Evolutionary conservation across 2,113 vertebrate genomes (phyloP).

Genomic region (Andinoacara biseriatus): DNA sequence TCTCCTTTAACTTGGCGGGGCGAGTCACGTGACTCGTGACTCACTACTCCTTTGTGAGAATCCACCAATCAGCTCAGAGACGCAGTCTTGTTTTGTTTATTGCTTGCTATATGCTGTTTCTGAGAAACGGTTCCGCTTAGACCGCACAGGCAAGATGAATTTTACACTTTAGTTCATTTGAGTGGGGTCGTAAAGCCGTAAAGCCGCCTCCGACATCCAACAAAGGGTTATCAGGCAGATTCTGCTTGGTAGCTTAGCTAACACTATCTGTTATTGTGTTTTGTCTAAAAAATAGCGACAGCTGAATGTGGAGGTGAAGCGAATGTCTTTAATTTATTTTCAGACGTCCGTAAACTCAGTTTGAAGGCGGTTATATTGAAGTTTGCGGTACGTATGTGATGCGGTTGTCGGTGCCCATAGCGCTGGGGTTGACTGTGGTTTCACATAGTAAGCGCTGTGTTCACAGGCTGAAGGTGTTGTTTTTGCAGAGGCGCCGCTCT

Average conservation of each 20-base stretch:
- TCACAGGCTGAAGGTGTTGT: neutral
- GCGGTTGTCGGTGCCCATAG: neutral
- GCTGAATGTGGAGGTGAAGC: neutral
- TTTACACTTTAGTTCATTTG: neutral
- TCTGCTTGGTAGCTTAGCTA: neutral
- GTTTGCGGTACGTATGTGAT: neutral
- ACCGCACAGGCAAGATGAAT: constrained; percentile 41
- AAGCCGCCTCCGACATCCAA: too few species aligned
- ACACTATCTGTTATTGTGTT: neutral
- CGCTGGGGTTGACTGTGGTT: neutral
- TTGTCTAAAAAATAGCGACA: neutral
- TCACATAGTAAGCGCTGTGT: too few species aligned
- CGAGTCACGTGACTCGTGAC: constrained; percentile 17
- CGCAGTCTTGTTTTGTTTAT: neutral
- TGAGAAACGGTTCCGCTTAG: neutral
- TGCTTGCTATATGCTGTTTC: neutral
- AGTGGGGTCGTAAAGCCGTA: neutral
- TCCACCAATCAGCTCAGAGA: constrained; percentile 32
- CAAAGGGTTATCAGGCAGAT: neutral
- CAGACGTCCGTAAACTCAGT: neutral
- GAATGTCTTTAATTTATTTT: neutral
- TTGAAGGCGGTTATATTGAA: neutral
- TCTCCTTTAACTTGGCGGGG: neutral
- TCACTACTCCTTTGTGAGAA: neutral
- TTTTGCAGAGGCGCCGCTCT: neutral